Conservation (phyloP, 1,140 invertebrate species). For the Drosophila pandora region DNA sequence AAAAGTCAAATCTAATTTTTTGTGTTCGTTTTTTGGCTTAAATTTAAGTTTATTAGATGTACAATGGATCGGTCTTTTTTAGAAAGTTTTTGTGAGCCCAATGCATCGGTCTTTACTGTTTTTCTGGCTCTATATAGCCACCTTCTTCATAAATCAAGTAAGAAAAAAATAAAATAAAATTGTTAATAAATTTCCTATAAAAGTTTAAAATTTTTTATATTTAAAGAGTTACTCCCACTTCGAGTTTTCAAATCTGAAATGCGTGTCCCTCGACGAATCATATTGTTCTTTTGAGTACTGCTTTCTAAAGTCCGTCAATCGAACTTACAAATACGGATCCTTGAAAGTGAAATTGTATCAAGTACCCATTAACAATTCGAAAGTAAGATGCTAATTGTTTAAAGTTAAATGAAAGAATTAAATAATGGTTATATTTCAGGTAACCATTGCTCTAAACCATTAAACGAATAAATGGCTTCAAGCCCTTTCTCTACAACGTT, state of each 20-base stretch:
- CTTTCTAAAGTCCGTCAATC: neutral
- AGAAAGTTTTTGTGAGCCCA: too few relatives aligned
- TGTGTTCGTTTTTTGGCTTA: too few relatives aligned
- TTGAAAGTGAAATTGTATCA: neutral
- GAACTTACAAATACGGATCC: neutral
- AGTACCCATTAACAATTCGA: neutral
- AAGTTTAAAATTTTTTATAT: neutral
- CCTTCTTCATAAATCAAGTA: neutral
- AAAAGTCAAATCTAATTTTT: too few relatives aligned
- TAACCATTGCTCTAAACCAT: neutral
- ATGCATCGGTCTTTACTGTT: too few relatives aligned
- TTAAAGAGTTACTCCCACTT: neutral
- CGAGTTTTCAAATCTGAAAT: neutral
- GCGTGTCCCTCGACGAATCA: neutral
- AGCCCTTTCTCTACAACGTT: constrained; percentile 8
- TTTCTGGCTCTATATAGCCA: too few relatives aligned
- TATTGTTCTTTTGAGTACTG: neutral
- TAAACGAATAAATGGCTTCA: neutral
- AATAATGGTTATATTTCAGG: neutral
- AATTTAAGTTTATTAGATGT: too few relatives aligned
- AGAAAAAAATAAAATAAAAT: too few relatives aligned
- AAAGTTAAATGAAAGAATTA: neutral
- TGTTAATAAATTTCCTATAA: neutral
- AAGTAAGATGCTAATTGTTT: neutral
- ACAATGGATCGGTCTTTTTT: too few relatives aligned